A percentile compares a stretch with the other conserved stretches of the same genome.
Conservation (phyloP, 2,797 vertebrate species). For the Okamejei kenojei region DNA sequence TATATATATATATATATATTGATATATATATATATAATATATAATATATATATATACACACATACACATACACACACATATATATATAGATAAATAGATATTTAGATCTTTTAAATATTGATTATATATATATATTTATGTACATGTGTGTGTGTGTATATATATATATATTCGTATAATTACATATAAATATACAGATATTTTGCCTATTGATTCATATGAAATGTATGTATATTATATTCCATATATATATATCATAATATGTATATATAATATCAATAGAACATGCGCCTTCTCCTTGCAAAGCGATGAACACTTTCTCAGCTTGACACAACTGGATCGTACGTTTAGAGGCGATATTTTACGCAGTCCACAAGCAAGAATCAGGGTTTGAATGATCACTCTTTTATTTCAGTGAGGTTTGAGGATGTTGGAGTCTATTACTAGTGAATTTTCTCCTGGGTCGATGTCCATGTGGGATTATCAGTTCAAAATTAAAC, state of each 20-base stretch:
- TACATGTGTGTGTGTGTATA: too few relatives aligned
- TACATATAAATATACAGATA: too few relatives aligned
- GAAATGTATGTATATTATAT: too few relatives aligned
- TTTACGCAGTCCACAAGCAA: conserved; percentile 42
- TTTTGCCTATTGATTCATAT: too few relatives aligned
- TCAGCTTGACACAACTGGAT: conserved; percentile 77
- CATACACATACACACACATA: background rate
- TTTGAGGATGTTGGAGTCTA: conserved; percentile 76
- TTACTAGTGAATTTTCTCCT: conserved; percentile 91
- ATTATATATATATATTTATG: too few relatives aligned
- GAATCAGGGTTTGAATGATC: conserved; percentile 76
- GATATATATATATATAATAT: too few relatives aligned
- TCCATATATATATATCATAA: background rate
- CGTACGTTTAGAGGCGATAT: conserved; percentile 56
- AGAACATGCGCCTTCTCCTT: conserved; percentile 67
- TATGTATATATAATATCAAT: conserved; percentile 41
- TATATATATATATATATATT: background rate
- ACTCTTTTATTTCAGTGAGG: conserved; percentile 69
- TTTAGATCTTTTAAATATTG: too few relatives aligned
- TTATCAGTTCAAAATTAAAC: conserved; percentile 65
- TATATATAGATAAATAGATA: too few relatives aligned
- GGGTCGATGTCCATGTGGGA: conserved; percentile 44
- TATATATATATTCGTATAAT: too few relatives aligned
- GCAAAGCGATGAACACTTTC: conserved; percentile 72
- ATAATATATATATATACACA: too few relatives aligned